Evolutionary conservation across 2,797 vertebrate species (phyloP).

Genomic region (Spatula versicolor): DNA sequence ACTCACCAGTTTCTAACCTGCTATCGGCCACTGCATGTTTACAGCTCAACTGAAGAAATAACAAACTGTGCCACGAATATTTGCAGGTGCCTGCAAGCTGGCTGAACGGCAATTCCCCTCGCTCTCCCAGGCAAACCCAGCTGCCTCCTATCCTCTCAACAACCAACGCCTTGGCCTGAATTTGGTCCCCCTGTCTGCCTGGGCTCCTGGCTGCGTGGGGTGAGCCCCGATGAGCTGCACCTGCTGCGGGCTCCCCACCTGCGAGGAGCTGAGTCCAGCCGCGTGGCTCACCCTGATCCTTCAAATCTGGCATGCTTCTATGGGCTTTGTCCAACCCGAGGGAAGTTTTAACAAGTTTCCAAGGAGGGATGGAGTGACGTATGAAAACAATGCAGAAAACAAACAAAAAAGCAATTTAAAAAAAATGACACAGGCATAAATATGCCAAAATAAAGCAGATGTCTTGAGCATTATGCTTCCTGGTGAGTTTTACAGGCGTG

Average conservation of each 20-base stretch:
- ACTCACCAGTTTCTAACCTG: slow-evolving; percentile 60
- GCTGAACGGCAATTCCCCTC: background rate
- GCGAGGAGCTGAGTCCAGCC: background rate
- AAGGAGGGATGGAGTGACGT: background rate
- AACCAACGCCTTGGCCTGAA: background rate
- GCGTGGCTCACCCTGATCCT: rapidly evolving
- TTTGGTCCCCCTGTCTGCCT: background rate
- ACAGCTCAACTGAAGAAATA: slow-evolving; percentile 76
- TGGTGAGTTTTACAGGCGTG: slow-evolving; percentile 10
- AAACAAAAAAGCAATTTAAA: slow-evolving; percentile 1
- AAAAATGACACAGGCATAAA: slow-evolving; percentile 7
- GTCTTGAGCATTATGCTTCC: background rate
- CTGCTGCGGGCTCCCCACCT: background rate
- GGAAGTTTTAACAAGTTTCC: background rate
- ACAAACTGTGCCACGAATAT: slow-evolving; percentile 75
- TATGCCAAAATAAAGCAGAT: slow-evolving; percentile 38
- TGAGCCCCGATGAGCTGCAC: background rate
- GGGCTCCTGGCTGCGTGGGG: background rate
- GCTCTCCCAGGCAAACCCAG: background rate
- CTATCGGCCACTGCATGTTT: slow-evolving; percentile 71
- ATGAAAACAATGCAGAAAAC: background rate
- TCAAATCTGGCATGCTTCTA: background rate
- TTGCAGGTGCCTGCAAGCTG: slow-evolving; percentile 29
- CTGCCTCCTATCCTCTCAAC: background rate
- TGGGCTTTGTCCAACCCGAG: background rate